Base-by-base conservation (phyloP, 2,113 vertebrate species). In the Polypterus bichir region DNA sequence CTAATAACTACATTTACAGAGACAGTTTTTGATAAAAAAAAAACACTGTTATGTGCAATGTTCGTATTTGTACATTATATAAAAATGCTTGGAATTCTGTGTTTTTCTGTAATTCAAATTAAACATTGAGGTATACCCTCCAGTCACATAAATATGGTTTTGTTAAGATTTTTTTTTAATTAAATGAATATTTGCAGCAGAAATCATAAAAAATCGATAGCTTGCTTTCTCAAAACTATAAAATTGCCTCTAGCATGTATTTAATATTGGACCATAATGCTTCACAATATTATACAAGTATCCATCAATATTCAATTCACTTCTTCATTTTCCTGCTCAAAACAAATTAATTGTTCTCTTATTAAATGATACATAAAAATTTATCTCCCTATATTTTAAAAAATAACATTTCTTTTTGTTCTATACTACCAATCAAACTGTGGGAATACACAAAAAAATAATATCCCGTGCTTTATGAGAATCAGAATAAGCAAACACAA, bases 21-120 rank as follows among this genome's bases (percentile, higher is more conserved):
- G 89, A 92, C 89, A 80, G 81, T 84, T 92, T 88, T 81, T 85
- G 85, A 86, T 73, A 74, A 88, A 92, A 90, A 83, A 83, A 89
- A 77, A 81, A 92, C 88, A 90, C 89, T 91, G 87, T 77, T 88
- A 91, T 93, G 88, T 92, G 90, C 89, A 91, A 90, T 91, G 92
- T 92, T 94, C 93, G 85, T 93, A 90, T 91, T 91, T 97, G 93
- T 97, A 97, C 93, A 98, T 83, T 91, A 97, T 91, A 97, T 93
- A 93, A 91, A 92, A 96, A 93, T 85, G 87, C 83, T 91, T 76
- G 64, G 78, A 85, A 86, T 89, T 89, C 87, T 92, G 88, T 87
- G 80, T 84, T 88, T 93, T 93, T 92, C 27, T 27, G 27, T 27
- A 27, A 27, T 27, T 27, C 27, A 27, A 27, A 27, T 27, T 27